phyloP scores from a whole-genome alignment of 2,888 invertebrate genomes.

The Galeopsomyia nigrocyanea region DNA sequence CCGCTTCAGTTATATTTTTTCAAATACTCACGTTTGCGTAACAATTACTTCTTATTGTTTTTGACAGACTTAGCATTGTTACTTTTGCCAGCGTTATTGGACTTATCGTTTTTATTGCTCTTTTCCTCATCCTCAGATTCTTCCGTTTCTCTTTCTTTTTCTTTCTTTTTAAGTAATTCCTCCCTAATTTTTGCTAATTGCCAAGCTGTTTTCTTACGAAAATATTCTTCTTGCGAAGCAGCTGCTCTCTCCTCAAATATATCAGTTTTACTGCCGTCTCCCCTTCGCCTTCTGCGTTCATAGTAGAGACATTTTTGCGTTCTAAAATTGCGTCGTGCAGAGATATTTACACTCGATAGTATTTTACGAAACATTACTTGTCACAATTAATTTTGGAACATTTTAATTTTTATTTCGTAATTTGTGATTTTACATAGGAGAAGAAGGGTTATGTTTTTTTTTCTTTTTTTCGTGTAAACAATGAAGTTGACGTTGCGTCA shows the following conservation, averaged over 20 bases:
- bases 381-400: neutral
- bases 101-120: slow-evolving; percentile 37
- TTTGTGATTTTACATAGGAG: too few species aligned
- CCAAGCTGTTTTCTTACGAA: slow-evolving; percentile 58
- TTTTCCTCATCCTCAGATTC: neutral
- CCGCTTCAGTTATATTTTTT: neutral
- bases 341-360: neutral
- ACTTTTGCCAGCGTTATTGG: neutral
- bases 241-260: slow-evolving; percentile 60
- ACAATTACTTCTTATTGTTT: neutral
- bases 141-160: neutral
- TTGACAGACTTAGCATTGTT: neutral
- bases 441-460: too few species aligned
- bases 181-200: slow-evolving; percentile 56
- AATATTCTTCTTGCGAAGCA: slow-evolving; percentile 62
- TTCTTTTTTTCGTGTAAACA: too few species aligned
- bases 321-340: neutral
- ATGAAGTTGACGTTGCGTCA: neutral
- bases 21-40: neutral
- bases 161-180: slow-evolving; percentile 22
- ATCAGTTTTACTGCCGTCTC: slow-evolving; percentile 60
- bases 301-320: slow-evolving; percentile 41
- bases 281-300: slow-evolving; percentile 59
- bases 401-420: neutral
- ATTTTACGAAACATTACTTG: slow-evolving; percentile 11